A percentile compares a stretch with the other conserved stretches of the same genome.
phyloP scores from a whole-genome alignment of 2,113 vertebrate genomes.

The Peromyscus leucopus region DNA sequence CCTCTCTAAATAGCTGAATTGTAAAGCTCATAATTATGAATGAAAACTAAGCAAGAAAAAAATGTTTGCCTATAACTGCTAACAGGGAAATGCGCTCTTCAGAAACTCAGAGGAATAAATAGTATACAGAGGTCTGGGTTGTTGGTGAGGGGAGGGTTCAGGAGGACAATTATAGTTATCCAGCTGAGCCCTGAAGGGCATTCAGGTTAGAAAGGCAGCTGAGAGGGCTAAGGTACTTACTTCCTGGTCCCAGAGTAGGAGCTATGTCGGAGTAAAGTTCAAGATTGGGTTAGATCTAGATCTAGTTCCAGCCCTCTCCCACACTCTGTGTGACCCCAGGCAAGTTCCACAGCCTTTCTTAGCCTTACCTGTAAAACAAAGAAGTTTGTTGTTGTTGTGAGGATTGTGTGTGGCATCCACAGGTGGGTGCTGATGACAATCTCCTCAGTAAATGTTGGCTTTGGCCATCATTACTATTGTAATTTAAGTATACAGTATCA shows the following conservation, averaged over 20 bases:
- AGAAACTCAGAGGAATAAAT: not conserved
- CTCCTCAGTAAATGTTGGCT: slow-evolving; percentile 42
- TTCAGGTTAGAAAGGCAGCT: not conserved
- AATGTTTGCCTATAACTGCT: not conserved
- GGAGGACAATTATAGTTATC: not conserved
- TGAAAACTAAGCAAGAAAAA: not conserved
- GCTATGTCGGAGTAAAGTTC: not conserved
- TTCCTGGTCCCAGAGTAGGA: not conserved
- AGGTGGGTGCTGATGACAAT: not conserved
- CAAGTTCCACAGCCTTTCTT: not conserved
- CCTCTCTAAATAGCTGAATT: not conserved
- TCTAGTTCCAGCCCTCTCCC: not conserved
- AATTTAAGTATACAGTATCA: not conserved
- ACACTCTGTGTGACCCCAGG: not conserved
- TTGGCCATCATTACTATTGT: slow-evolving; percentile 46
- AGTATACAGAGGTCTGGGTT: not conserved
- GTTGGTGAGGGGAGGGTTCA: not conserved
- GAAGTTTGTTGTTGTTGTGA: not conserved
- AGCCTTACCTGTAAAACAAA: slow-evolving; percentile 10
- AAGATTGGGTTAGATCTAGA: not conserved
- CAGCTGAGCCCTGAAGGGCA: not conserved
- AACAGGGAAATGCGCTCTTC: not conserved
- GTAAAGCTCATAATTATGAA: not conserved
- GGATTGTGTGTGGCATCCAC: slow-evolving; percentile 44
- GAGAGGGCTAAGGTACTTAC: not conserved